Base-by-base conservation (phyloP, 2,797 vertebrate species). In the Xiphophorus birchmanni region DNA sequence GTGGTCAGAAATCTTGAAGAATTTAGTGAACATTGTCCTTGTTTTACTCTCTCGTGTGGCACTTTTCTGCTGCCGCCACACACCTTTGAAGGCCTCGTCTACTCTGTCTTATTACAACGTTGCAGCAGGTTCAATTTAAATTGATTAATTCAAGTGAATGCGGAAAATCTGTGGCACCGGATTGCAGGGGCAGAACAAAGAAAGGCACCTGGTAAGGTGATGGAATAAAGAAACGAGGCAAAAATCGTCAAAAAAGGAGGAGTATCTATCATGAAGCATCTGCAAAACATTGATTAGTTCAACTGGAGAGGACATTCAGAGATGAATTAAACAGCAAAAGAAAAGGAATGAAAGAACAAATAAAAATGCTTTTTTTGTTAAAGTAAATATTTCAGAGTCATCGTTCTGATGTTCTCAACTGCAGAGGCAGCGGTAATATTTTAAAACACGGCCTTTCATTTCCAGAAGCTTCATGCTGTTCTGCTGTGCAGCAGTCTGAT, bases 91-190 rank as follows among this genome's bases (percentile, higher is more conserved):
- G 5, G 58, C 13, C 50, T 79, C 35, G 58, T 44, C 63, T 63
- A 21, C 63, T 72, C 29, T 17, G 17, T 80, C 54, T 73, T 79
- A 48, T 65, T 8, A 45, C 45, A 29, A 52, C 78, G 52, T 0
- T 71, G 65, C 74, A 86, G 65, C 2, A 58, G 69, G 54, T 85
- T 84, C 29, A 65, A 37, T 81, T 77, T 45, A 74, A 75, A 82
- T 29, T 0, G n/a, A 77, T 81, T 85, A 1, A 78, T 73, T 80
- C 13, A 23, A 0, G 63, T 74, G 52, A 79, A 78, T 60, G 74
- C 4, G 74, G 50, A 84, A 87, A 82, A 80, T 78, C n/a, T 37
- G 26, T 15, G 42, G 71, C n/a, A 75, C 48, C 26, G 13, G 44
- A 17, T 72, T 29, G 13, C 42, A 15, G 26, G 45, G 42, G 11